Evolutionary conservation across 2,113 vertebrate species (phyloP).

Genomic region (Microtus oregoni): DNA sequence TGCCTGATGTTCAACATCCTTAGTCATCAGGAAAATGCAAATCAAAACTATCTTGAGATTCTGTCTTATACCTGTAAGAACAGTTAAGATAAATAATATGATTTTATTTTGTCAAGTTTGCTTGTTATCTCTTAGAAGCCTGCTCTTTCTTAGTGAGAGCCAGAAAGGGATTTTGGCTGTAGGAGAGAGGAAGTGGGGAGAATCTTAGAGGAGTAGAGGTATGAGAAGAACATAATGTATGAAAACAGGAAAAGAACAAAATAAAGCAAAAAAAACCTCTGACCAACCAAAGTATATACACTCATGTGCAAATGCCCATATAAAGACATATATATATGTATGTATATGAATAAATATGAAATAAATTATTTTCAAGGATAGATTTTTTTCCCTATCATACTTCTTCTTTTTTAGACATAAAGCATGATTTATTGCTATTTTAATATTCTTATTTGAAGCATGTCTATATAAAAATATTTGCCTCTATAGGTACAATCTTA

Average conservation of each 20-base stretch:
- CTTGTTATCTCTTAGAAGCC: no score
- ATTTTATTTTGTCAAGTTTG: no score
- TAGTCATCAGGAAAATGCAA: background rate
- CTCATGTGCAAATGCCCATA: background rate
- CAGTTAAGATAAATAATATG: background rate
- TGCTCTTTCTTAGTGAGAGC: no score
- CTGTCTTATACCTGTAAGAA: background rate
- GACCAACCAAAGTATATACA: background rate
- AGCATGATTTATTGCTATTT: no score
- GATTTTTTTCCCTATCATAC: background rate
- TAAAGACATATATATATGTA: background rate
- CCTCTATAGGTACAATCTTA: no score
- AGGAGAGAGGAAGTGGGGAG: background rate
- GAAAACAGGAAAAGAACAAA: background rate
- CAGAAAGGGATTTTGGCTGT: no score
- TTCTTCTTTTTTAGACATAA: no score
- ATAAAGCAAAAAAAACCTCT: background rate
- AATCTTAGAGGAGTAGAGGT: background rate
- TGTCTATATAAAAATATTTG: no score
- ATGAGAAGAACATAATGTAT: background rate
- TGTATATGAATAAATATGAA: background rate
- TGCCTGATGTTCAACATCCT: background rate
- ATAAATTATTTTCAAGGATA: background rate
- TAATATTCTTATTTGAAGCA: no score
- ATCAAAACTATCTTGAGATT: background rate